Evolutionary conservation across 2,888 invertebrate species (phyloP), one percentile per base, ranked within the genome.

Genomic region (Agriopis marginaria): DNA sequence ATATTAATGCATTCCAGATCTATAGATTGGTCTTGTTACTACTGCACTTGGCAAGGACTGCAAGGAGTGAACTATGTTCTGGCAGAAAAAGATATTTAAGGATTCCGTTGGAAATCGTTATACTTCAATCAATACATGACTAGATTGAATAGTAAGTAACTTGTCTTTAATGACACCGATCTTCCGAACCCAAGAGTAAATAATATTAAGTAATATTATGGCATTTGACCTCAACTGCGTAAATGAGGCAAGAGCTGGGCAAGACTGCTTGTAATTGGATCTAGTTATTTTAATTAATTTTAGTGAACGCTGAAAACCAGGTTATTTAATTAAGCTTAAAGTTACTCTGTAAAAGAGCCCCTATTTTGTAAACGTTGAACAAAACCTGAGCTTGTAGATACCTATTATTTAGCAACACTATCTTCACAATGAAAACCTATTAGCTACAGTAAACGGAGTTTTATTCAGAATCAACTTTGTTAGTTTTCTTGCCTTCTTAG

Each of bases 1-100:
- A 82, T 83, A 85, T 83, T 86, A 85, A 84, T 83, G 82, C 77
- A 82, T 81, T 79, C 76, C 74, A 79, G 79, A 77, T 82, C 65
- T 70, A 62, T 68, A 75, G 74, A 77, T 79, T 77, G 71, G 72
- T 71, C 73, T 74, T 71, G 72, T 70, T 76, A 74, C 51, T 62
- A 47, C 49, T 14, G 66, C 42, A 60, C 65, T 62, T 69, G 69
- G 65, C 68, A 58, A 54, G 64, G 66, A 70, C 17, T 63, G 65
- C 68, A 58, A 54, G 64, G 66, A 70, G 32, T 63, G 64, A 69
- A 73, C 61, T 69, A 65, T 54, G 66, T 60, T 62, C 62, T 45
- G 23, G 11, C 14, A 55, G 7, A 58, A 58, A 32, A 58, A 14
- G 40, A 40, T 42, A 42, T 42, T 10, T 42, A 8, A 56, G 11